Conservation (phyloP, 1,140 invertebrate species). For the Zaprionus africanus region DNA sequence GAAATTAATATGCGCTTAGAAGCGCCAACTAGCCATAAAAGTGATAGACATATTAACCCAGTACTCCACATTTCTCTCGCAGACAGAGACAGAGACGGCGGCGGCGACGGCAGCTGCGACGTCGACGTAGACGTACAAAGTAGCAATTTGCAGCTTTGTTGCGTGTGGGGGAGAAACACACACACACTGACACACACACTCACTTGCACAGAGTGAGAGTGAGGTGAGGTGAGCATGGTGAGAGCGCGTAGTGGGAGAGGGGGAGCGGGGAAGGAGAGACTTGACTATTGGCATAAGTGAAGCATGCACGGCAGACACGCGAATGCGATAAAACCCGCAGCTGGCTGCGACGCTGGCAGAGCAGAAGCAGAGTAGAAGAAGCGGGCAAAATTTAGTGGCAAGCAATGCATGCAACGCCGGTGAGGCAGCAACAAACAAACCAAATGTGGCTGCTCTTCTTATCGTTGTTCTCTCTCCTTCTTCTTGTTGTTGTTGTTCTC, state of each 20-base stretch:
- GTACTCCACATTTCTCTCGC: constrained; percentile 68
- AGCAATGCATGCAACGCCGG: constrained; percentile 45
- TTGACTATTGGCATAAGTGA: constrained; percentile 55
- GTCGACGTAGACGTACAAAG: constrained; percentile 58
- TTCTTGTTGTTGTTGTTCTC: constrained; percentile 9
- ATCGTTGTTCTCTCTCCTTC: not conserved
- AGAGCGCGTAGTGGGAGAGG: not conserved
- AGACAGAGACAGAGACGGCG: constrained; percentile 11
- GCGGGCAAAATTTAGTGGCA: constrained; percentile 58
- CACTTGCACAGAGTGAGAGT: constrained; percentile 24
- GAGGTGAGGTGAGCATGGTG: constrained; percentile 6
- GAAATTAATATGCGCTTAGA: constrained; percentile 55
- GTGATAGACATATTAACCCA: constrained; percentile 81
- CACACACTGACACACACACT: not conserved
- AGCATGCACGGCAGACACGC: constrained; percentile 77
- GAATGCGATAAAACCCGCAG: constrained; percentile 72
- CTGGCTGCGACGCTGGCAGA: constrained; percentile 5
- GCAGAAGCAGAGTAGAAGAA: constrained; percentile 1
- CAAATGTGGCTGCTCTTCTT: constrained; percentile 20
- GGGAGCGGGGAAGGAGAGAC: not conserved
- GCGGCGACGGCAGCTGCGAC: constrained; percentile 6
- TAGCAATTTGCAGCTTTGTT: constrained; percentile 80
- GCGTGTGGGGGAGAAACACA: constrained; percentile 45
- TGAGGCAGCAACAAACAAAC: constrained; percentile 28
- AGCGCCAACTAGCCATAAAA: constrained; percentile 74